A percentile compares a stretch with the other conserved stretches of the same genome.
Conservation (phyloP, 1,140 invertebrate genomes). For the Octopus sinensis region DNA sequence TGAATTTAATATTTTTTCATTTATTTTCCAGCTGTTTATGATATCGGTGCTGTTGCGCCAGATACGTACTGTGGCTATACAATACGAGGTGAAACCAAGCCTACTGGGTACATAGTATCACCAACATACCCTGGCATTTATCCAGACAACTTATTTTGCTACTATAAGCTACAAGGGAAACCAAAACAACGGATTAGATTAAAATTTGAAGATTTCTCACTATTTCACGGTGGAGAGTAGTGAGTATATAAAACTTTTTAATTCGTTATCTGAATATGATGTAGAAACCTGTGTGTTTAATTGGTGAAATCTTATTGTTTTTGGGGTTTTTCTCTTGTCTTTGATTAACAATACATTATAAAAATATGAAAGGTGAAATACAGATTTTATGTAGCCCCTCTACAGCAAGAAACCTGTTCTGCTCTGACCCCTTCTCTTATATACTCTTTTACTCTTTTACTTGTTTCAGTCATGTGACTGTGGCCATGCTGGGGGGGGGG, state of each 20-base stretch:
- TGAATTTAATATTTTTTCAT: not conserved
- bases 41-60: slow-evolving; percentile 75
- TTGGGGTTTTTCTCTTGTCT: no score
- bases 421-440: no score
- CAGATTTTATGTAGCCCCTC: no score
- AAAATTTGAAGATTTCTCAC: slow-evolving; percentile 96
- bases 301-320: no score
- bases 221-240: slow-evolving; percentile 98
- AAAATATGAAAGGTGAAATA: no score
- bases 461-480: no score
- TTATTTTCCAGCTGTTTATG: slow-evolving; percentile 66
- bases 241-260: slow-evolving; percentile 60
- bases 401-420: no score
- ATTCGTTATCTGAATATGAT: not conserved
- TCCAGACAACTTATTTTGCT: slow-evolving; percentile 90
- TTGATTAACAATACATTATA: no score
- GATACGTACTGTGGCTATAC: slow-evolving; percentile 59
- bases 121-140: slow-evolving; percentile 99
- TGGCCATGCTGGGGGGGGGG: no score
- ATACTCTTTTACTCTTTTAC: no score
- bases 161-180: slow-evolving; percentile 89
- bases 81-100: slow-evolving; percentile 52
- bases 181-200: slow-evolving; percentile 86
- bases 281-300: no score
- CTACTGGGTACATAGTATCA: slow-evolving; percentile 82